Evolutionary conservation across 2,113 vertebrate species (phyloP).

Genomic region (Crotalus helleri): DNA sequence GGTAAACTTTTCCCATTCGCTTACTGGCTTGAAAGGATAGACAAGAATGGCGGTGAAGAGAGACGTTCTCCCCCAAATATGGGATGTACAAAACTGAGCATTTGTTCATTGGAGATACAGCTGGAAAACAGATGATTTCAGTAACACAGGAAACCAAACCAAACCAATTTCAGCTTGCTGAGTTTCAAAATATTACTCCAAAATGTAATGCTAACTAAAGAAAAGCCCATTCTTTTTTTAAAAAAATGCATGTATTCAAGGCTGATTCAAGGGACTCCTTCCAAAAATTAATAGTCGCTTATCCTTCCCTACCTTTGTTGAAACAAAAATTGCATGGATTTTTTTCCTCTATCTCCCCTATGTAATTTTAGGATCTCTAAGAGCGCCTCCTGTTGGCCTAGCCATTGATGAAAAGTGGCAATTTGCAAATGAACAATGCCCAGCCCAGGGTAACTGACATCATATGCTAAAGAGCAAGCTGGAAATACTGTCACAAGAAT

Average conservation of each 20-base stretch:
- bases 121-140: constrained; percentile 23
- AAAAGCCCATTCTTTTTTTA: constrained; percentile 18
- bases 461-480: background rate
- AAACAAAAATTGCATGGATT: background rate
- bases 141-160: constrained; percentile 21
- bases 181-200: constrained; percentile 8
- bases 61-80: background rate
- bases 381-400: background rate
- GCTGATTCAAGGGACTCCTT: background rate
- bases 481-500: background rate
- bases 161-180: constrained; percentile 3
- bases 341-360: background rate
- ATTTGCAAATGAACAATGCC: background rate
- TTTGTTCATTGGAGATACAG: constrained; percentile 1
- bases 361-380: background rate
- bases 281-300: constrained; percentile 16
- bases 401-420: background rate
- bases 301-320: background rate
- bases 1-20: background rate
- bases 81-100: background rate
- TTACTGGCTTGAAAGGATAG: background rate
- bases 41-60: background rate
- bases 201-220: constrained; percentile 19
- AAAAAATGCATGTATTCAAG: constrained; percentile 27
- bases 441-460: background rate